Conservation (phyloP, 2,113 vertebrate genomes). For the Stictonetta naevosa region DNA sequence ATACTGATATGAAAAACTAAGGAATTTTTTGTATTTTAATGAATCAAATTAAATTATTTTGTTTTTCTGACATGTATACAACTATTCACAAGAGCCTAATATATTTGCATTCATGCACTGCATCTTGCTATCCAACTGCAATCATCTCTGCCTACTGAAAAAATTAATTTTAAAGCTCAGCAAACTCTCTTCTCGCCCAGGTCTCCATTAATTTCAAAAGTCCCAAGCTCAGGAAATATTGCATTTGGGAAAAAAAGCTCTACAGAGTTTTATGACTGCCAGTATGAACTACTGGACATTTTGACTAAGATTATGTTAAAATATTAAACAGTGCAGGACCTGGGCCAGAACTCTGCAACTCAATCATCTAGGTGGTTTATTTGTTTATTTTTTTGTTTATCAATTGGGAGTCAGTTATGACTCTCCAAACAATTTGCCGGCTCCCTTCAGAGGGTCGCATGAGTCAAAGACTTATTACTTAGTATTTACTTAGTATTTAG, state of each 20-base stretch:
- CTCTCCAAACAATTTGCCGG: not conserved
- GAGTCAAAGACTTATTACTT: not conserved
- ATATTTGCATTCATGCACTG: not conserved
- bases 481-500: too few relatives aligned
- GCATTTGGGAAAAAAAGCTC: not conserved
- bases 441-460: not conserved
- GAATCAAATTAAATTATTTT: not conserved
- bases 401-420: not conserved
- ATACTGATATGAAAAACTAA: not conserved
- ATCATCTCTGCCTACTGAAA: not conserved
- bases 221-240: not conserved
- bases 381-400: not conserved
- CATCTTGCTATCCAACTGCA: not conserved
- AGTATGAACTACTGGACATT: not conserved
- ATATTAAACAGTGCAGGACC: not conserved
- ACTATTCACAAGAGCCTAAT: not conserved
- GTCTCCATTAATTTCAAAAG: not conserved
- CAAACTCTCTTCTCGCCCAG: not conserved
- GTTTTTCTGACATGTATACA: not conserved
- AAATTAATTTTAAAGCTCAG: not conserved
- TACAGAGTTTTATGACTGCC: not conserved
- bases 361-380: not conserved
- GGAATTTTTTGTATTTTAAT: not conserved
- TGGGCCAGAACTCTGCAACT: not conserved
- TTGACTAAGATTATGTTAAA: not conserved